These are phyloP conservation scores for Hypselothyrea guttata DNA, from an alignment of 2,888 invertebrate species.

Conservation along the genomic window DNA sequence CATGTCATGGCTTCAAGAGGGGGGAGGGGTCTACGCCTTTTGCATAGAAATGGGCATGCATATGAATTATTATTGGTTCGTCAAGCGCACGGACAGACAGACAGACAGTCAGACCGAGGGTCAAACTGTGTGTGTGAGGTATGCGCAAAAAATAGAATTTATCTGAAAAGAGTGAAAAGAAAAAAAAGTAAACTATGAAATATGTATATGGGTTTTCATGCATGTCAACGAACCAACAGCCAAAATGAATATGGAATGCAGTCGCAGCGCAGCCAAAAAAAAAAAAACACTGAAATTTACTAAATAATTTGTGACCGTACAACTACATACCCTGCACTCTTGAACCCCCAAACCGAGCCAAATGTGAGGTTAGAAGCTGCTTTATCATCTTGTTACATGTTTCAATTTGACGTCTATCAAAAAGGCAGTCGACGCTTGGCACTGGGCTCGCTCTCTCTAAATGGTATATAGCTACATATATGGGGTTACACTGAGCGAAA, in stretches of 20 bases:
- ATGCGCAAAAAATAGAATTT: conserved; percentile 17
- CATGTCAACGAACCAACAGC: conserved; percentile 69
- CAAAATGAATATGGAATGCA: conserved; percentile 73
- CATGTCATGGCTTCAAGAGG: conserved; percentile 20
- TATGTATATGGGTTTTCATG: conserved; percentile 47
- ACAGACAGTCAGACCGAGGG: background rate
- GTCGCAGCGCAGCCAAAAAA: conserved; percentile 9
- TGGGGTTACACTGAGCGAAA: background rate
- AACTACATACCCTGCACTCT: background rate
- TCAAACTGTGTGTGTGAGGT: too few relatives aligned
- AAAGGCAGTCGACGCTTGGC: conserved; percentile 57
- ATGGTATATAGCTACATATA: background rate
- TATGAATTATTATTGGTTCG: conserved; percentile 76
- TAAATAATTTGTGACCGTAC: conserved; percentile 68
- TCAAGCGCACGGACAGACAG: conserved; percentile 42
- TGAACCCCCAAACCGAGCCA: background rate
- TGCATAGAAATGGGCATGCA: conserved; percentile 64
- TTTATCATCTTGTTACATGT: conserved; percentile 73
- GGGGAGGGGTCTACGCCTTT: background rate
- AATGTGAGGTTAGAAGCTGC: conserved; percentile 27
- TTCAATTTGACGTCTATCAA: conserved; percentile 73
- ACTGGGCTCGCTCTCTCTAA: conserved; percentile 13
- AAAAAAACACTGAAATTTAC: conserved; percentile 53
- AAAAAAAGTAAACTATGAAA: conserved; percentile 21
- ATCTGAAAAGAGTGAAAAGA: conserved; percentile 1